These are phyloP conservation scores for Tinamus guttatus DNA, from an alignment of 2,113 vertebrate species.

Conservation along the genomic window DNA sequence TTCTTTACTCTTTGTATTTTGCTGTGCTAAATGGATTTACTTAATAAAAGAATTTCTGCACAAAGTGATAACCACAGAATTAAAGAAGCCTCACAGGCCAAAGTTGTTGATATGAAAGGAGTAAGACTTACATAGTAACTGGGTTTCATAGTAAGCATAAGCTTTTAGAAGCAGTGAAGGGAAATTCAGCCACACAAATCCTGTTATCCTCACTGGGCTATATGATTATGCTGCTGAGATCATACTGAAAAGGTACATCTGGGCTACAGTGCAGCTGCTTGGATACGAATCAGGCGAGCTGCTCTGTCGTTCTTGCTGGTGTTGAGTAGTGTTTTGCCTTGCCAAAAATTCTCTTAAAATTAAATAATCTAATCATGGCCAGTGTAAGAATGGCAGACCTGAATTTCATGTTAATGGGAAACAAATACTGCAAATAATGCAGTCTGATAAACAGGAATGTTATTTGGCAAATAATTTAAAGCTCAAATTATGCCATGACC, in stretches of 20 bases:
- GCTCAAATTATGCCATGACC: background rate
- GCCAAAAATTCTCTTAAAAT: background rate
- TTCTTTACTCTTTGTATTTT: constrained; percentile 40
- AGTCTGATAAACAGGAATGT: constrained; percentile 21
- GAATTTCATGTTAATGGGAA: background rate
- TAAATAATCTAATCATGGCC: background rate
- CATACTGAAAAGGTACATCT: background rate
- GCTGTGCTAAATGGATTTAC: background rate
- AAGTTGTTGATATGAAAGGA: background rate
- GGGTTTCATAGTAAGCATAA: background rate
- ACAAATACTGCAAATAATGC: background rate
- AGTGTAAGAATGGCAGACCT: background rate
- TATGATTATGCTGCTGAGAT: background rate
- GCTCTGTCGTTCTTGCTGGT: background rate
- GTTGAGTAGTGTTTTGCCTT: background rate
- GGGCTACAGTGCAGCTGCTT: constrained; percentile 34
- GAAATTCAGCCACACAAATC: background rate
- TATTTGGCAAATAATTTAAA: constrained; percentile 26
- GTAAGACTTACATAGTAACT: background rate
- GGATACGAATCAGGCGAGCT: background rate
- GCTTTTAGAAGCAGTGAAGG: background rate
- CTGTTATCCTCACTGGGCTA: background rate
- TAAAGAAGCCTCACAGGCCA: background rate
- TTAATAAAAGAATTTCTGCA: background rate
- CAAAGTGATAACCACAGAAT: background rate